These are phyloP conservation scores for Brevimyrus niger DNA, from an alignment of 2,113 vertebrate species.

Conservation along the genomic window DNA sequence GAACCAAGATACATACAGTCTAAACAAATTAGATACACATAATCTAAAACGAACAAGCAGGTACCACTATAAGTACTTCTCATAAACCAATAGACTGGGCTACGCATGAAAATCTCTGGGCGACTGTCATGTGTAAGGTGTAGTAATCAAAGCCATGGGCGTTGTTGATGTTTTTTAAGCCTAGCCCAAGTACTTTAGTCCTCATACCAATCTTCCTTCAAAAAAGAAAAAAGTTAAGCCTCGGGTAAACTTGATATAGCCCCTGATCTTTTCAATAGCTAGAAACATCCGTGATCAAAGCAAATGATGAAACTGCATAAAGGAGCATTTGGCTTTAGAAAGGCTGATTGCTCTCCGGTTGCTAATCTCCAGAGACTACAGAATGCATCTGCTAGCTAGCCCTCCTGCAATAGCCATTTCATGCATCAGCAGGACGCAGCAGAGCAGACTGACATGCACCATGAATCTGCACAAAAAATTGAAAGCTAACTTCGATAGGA, in stretches of 20 bases:
- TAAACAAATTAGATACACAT: neutral
- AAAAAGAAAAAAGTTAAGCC: too few species aligned
- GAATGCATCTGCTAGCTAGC: slow-evolving; percentile 56
- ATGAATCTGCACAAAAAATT: slow-evolving; percentile 23
- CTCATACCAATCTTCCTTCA: too few species aligned
- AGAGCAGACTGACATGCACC: neutral
- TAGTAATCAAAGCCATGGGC: neutral
- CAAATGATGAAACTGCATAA: neutral
- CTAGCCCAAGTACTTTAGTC: too few species aligned
- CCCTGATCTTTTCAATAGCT: too few species aligned
- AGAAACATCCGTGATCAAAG: neutral
- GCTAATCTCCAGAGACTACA: slow-evolving; percentile 1
- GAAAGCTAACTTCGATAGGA: slow-evolving; percentile 5
- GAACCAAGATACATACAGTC: neutral
- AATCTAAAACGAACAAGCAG: neutral
- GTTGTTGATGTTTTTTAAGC: too few species aligned
- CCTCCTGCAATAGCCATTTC: slow-evolving; percentile 49
- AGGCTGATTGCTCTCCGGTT: slow-evolving; percentile 3
- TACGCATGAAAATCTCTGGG: neutral
- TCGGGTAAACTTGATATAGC: too few species aligned
- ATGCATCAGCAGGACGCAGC: slow-evolving; percentile 51
- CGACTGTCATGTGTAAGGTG: neutral
- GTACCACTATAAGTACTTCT: neutral
- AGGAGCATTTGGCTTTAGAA: neutral
- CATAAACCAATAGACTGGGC: neutral